These are phyloP conservation scores for Microcebus lehilahytsara DNA, from an alignment of 2,113 vertebrate species.

Conservation along the genomic window DNA sequence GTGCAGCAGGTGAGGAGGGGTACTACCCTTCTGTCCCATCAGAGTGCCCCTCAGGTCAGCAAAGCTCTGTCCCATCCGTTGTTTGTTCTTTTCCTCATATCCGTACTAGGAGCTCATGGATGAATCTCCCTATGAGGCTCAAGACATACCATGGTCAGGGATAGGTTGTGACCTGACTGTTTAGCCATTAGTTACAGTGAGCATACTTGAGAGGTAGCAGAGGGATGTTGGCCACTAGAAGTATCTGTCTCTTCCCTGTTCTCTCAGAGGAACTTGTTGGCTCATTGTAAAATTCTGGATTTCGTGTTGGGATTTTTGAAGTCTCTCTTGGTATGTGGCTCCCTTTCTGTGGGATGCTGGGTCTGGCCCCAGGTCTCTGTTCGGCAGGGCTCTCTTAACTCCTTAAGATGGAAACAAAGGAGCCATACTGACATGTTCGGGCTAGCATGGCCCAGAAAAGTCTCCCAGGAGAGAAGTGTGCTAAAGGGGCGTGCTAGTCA, in stretches of 20 bases:
- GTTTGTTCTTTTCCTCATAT: background rate
- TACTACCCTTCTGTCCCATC: background rate
- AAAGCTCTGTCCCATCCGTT: background rate
- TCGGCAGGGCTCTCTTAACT: background rate
- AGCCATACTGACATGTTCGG: background rate
- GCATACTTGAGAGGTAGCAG: background rate
- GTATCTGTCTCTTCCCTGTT: background rate
- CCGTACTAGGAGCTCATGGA: background rate
- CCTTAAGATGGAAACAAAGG: background rate
- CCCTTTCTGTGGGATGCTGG: background rate
- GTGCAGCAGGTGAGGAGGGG: slow-evolving; percentile 91
- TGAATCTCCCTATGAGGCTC: background rate
- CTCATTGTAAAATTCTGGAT: background rate
- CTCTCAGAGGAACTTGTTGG: background rate
- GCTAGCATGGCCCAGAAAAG: background rate
- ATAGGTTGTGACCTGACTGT: background rate
- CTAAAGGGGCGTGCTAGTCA: background rate
- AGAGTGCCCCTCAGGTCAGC: background rate
- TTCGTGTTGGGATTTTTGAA: background rate
- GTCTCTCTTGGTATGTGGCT: background rate
- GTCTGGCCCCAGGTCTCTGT: background rate
- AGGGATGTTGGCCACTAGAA: background rate
- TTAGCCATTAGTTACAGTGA: background rate
- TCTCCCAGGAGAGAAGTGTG: background rate
- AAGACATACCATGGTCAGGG: background rate